Base-by-base conservation (phyloP, 2,797 vertebrate species). In the Adrianichthys oophorus region DNA sequence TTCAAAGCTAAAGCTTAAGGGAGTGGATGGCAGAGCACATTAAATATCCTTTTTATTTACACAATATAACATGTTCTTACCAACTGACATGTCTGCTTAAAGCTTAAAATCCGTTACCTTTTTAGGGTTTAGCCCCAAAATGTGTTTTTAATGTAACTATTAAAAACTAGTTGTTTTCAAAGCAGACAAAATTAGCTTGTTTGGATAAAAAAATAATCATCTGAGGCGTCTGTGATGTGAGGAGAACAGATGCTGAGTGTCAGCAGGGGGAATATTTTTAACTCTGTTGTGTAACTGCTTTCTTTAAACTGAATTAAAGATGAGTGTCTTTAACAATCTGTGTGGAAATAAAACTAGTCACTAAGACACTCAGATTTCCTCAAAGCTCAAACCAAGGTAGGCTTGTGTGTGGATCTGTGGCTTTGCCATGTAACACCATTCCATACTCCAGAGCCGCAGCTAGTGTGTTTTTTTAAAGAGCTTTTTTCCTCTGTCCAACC, bases 291-390 rank as follows among this genome's bases (percentile, higher is more conserved):
- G 18, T 21, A 18, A 16, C 44, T 41, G 23, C 18, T 26, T 62
- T 62, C 12, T 41, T 32, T 23, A 13, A 60, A 52, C 32, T 51
- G 29, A 51, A 51, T 51, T 15, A 51, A 15, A 15, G 46, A 48
- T 48, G 21, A 48, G 46, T 21, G 15, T 23, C 46, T 23, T 6
- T 48, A 15, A 21, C 19, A 19, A 21, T 23, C 18, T 23, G 19
- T 21, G 19, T 13, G 12, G 12, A 19, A 46, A 46, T 19, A 46
- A 47, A 21, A 47, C 4, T 5, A 15, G 21, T 48, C 18, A 15
- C 19, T 48, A 0, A 24, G 6, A 15, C 18, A 15, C 19, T 48
- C 4, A 24, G 6, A 15, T 48, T 2, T 10, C 32, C 32, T 37
- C 3, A 37, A 37, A 37, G 32, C 32, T 10, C 32, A 37, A 12